These are phyloP conservation scores for Lycophotia porphyrea DNA, from an alignment of 2,888 invertebrate species.

Conservation along the genomic window DNA sequence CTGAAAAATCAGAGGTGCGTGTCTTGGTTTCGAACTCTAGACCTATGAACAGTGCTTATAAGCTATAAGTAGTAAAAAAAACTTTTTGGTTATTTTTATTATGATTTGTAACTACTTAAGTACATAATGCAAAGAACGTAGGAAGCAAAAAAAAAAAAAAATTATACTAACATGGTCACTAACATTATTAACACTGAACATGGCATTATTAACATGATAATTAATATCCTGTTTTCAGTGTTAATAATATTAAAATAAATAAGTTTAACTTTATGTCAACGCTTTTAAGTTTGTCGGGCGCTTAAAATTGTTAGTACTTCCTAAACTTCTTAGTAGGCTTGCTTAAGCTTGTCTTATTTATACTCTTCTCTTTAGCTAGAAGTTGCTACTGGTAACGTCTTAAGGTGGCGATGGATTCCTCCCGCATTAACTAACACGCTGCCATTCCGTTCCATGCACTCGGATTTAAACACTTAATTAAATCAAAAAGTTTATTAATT, in stretches of 20 bases:
- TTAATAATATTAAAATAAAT: too few species aligned
- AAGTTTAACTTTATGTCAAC: not conserved
- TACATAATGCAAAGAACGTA: not conserved
- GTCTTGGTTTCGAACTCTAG: too few species aligned
- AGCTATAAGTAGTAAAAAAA: too few species aligned
- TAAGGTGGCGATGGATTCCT: constrained; percentile 76
- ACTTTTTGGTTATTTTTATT: not conserved
- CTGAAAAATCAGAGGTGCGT: too few species aligned
- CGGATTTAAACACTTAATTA: constrained; percentile 80
- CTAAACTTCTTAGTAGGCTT: constrained; percentile 2
- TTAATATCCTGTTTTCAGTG: too few species aligned
- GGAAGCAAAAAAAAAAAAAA: too few species aligned
- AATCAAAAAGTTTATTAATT: constrained; percentile 75
- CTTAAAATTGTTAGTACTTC: not conserved
- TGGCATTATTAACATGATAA: too few species aligned
- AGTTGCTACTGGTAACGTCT: constrained; percentile 73
- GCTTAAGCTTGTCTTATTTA: constrained; percentile 38
- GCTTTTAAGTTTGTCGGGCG: not conserved
- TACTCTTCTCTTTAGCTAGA: constrained; percentile 6
- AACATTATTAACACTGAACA: too few species aligned
- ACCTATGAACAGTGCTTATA: too few species aligned
- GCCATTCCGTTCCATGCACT: constrained; percentile 73
- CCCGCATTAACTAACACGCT: constrained; percentile 65
- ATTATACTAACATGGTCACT: too few species aligned
- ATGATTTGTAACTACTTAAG: not conserved